These are phyloP conservation scores for Palythoa caribaeorum DNA, from an alignment of 92 coral and sea anemone species.

Conservation along the genomic window DNA sequence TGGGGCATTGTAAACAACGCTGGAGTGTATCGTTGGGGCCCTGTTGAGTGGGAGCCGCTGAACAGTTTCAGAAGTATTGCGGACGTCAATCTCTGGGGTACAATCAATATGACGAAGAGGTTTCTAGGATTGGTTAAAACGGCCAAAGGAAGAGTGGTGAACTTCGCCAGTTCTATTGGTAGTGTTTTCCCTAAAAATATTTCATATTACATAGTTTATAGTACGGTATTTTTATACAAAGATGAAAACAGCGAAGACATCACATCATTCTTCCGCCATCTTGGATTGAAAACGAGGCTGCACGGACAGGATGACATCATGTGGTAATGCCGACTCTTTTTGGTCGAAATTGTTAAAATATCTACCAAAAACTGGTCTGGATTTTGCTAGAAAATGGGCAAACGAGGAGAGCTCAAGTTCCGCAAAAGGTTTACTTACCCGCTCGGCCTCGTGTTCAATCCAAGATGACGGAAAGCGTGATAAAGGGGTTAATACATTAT, in stretches of 20 bases:
- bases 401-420: too few species aligned
- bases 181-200: not conserved
- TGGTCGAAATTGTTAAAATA: too few species aligned
- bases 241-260: not conserved
- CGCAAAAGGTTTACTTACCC: too few species aligned
- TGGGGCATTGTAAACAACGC: slow-evolving; percentile 64
- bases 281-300: too few species aligned
- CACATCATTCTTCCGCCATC: too few species aligned
- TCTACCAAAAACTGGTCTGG: too few species aligned
- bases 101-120: slow-evolving; percentile 50
- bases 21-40: slow-evolving; percentile 48
- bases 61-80: slow-evolving; percentile 45
- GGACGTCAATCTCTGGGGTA: slow-evolving; percentile 61
- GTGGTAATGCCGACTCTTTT: too few species aligned
- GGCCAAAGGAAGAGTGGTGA: slow-evolving; percentile 49
- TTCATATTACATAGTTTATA: not conserved
- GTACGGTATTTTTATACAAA: not conserved
- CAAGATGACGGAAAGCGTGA: too few species aligned
- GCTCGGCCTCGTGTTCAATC: too few species aligned
- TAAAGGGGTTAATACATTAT: too few species aligned
- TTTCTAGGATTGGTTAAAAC: slow-evolving; percentile 46
- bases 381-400: too few species aligned
- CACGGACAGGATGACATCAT: too few species aligned
- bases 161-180: slow-evolving; percentile 57
- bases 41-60: slow-evolving; percentile 59